A percentile compares a stretch with the other conserved stretches of the same genome.
These are phyloP conservation scores for Drosophila lacicola DNA, from an alignment of 2,888 invertebrate genomes.

Conservation along the genomic window DNA sequence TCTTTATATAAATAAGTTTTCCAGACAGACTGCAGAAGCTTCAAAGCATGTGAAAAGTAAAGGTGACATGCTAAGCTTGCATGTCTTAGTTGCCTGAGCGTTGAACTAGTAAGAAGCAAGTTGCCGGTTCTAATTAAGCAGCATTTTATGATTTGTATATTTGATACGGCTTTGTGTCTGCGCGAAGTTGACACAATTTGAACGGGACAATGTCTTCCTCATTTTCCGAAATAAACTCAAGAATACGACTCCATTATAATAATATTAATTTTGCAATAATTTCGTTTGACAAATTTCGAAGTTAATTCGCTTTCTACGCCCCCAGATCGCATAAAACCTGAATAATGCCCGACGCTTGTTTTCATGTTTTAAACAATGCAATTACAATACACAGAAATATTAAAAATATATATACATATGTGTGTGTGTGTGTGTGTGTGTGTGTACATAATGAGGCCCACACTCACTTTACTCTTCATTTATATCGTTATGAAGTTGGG, in stretches of 20 bases:
- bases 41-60: too few species aligned
- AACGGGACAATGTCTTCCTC: neutral
- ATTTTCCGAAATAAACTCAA: neutral
- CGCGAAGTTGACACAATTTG: neutral
- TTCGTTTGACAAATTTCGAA: neutral
- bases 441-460: constrained; percentile 48
- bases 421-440: neutral
- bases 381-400: constrained; percentile 32
- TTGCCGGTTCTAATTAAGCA: too few species aligned
- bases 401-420: constrained; percentile 16
- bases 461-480: constrained; percentile 64
- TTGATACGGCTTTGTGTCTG: too few species aligned
- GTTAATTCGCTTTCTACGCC: constrained; percentile 3
- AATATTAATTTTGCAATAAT: neutral
- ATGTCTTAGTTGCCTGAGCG: too few species aligned
- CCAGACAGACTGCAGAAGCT: too few species aligned
- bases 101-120: too few species aligned
- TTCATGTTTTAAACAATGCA: constrained; percentile 1
- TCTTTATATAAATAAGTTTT: too few species aligned
- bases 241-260: too few species aligned
- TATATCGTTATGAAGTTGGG: constrained; percentile 72
- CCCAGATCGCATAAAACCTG: neutral
- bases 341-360: constrained; percentile 16
- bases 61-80: too few species aligned
- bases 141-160: too few species aligned